Percentiles rank a stretch among this genome's conserved stretches.
Conservation (phyloP, 2,888 invertebrate genomes). For the Chaetoderma sp. region DNA sequence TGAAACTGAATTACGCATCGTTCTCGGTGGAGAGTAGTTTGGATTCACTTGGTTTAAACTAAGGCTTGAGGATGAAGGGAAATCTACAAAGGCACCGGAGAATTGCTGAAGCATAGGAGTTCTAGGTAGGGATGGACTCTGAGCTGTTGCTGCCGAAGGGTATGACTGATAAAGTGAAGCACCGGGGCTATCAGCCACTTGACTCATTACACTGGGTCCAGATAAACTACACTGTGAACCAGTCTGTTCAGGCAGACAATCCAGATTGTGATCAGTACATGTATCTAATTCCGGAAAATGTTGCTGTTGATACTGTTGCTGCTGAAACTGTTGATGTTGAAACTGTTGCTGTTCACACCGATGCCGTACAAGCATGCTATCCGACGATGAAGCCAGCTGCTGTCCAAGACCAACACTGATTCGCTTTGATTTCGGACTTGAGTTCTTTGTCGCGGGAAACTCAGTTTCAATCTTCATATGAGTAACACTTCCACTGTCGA, state of each 20-base stretch:
- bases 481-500: slow-evolving; percentile 28
- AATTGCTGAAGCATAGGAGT: no score
- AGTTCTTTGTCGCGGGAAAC: slow-evolving; percentile 57
- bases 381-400: no score
- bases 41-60: not conserved
- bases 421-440: slow-evolving; percentile 60
- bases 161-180: no score
- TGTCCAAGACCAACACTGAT: slow-evolving; percentile 45
- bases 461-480: slow-evolving; percentile 59
- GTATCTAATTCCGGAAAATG: no score
- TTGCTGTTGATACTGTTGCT: no score
- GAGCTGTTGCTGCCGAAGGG: no score
- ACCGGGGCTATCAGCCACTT: not conserved
- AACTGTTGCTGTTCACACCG: no score
- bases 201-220: not conserved
- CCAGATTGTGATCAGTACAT: no score
- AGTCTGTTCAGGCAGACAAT: slow-evolving; percentile 33
- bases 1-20: not conserved
- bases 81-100: no score
- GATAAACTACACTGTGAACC: slow-evolving; percentile 23
- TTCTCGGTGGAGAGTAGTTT: not conserved
- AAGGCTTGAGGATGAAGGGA: not conserved
- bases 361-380: no score
- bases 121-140: no score
- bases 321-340: no score